Percentiles rank a stretch among this genome's conserved stretches.
phyloP scores from a whole-genome alignment of 2,888 invertebrate species.

The Sphecodes monilicornis region DNA sequence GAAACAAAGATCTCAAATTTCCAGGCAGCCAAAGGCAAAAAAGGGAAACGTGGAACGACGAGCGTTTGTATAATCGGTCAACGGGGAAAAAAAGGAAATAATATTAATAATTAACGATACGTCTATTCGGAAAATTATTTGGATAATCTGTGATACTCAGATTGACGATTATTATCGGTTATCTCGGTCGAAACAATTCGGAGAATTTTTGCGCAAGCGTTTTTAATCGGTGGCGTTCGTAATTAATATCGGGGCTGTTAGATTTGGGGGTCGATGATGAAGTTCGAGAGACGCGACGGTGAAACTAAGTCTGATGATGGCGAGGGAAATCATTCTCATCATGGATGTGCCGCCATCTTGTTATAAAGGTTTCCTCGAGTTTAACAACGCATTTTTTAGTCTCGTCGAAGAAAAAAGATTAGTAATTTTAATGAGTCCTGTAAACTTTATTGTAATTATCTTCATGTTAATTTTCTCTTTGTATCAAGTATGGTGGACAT shows the following conservation, averaged over 20 bases:
- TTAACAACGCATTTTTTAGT: background rate
- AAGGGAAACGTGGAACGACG: background rate
- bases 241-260: constrained; percentile 43
- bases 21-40: background rate
- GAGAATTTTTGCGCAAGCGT: constrained; percentile 21
- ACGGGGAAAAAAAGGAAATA: background rate
- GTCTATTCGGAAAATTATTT: constrained; percentile 50
- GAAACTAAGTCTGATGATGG: background rate
- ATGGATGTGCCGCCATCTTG: background rate
- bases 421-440: background rate
- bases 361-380: background rate
- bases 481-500: background rate
- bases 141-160: constrained; percentile 61
- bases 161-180: constrained; percentile 54
- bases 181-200: constrained; percentile 32
- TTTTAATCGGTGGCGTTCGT: constrained; percentile 29
- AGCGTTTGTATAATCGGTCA: constrained; percentile 32
- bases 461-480: background rate
- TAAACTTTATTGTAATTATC: background rate
- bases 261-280: constrained; percentile 32
- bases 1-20: background rate
- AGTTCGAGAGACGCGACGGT: constrained; percentile 23
- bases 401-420: background rate
- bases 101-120: constrained; percentile 29
- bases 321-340: background rate